Conservation (phyloP, 2,888 invertebrate genomes). For the Dione vanillae region DNA sequence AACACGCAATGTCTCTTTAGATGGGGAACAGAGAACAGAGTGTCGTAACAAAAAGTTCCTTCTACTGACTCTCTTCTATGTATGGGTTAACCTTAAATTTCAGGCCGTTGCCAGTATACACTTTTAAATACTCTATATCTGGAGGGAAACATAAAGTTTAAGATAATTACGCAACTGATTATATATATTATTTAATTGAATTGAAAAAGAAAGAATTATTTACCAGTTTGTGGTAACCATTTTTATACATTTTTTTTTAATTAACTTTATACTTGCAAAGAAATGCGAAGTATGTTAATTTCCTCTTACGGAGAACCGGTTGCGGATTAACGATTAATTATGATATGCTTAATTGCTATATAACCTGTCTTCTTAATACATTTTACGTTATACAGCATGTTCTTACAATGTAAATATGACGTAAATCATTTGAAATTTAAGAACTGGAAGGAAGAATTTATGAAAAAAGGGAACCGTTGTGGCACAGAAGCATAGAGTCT, state of each 20-base stretch:
- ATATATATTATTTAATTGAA: no score
- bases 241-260: slow-evolving; percentile 14
- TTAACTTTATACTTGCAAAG: slow-evolving; percentile 21
- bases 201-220: no score
- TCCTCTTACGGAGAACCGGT: slow-evolving; percentile 17
- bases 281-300: slow-evolving; percentile 34
- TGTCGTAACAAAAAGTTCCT: no score
- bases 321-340: slow-evolving; percentile 30
- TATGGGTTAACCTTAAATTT: no score
- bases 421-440: background rate
- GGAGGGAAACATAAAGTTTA: no score
- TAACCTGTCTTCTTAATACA: slow-evolving; percentile 20
- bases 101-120: no score
- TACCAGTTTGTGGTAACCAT: background rate
- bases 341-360: slow-evolving; percentile 30
- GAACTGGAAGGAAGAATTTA: background rate
- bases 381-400: background rate
- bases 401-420: background rate
- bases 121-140: no score
- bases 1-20: background rate
- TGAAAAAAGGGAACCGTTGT: no score
- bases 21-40: background rate
- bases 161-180: no score
- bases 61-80: no score
- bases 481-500: no score